A percentile compares a stretch with the other conserved stretches of the same genome.
Evolutionary conservation across 2,113 vertebrate species (phyloP).

Genomic region (Brachionichthys hirsutus): DNA sequence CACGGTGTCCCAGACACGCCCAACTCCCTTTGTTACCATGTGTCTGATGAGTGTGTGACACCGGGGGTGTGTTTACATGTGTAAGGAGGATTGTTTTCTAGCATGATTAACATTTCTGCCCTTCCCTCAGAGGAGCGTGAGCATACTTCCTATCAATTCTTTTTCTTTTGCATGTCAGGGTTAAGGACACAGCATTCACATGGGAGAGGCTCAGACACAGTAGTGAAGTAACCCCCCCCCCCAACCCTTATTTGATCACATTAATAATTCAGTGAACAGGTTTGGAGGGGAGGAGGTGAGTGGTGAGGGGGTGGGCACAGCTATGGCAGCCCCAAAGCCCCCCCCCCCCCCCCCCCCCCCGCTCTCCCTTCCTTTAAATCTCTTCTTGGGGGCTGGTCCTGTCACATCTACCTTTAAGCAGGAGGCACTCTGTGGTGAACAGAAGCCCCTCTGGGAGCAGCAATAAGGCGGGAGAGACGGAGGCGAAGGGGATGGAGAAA

Average conservation of each 20-base stretch:
- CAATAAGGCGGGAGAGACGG: constrained; percentile 2
- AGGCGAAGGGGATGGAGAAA: constrained; percentile 30
- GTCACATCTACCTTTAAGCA: constrained; percentile 58
- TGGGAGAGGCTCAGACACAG: constrained; percentile 49
- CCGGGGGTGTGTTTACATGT: constrained; percentile 32
- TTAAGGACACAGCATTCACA: constrained; percentile 53
- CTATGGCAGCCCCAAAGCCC: constrained; percentile 8
- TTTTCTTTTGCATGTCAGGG: constrained; percentile 35
- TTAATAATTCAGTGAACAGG: constrained; percentile 71
- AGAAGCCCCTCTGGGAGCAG: constrained; percentile 48
- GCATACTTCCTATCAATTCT: constrained; percentile 1
- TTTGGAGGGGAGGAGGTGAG: constrained; percentile 5
- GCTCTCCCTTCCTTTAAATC: constrained; percentile 25
- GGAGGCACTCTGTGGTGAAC: constrained; percentile 47
- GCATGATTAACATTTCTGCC: constrained; percentile 11
- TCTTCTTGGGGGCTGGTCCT: constrained; percentile 35
- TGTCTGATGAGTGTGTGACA: constrained; percentile 27
- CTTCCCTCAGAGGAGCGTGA: constrained; percentile 1
- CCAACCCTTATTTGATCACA: constrained; percentile 24
- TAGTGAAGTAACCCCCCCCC: constrained; percentile 44
- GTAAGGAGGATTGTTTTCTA: constrained; percentile 27
- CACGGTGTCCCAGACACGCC: constrained; percentile 38
- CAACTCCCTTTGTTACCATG: constrained; percentile 50
- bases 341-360: too few relatives aligned
- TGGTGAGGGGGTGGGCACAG: too few relatives aligned